A percentile compares a stretch with the other conserved stretches of the same genome.
Conservation (phyloP, 2,113 vertebrate genomes). For the Micronisus gabar region DNA sequence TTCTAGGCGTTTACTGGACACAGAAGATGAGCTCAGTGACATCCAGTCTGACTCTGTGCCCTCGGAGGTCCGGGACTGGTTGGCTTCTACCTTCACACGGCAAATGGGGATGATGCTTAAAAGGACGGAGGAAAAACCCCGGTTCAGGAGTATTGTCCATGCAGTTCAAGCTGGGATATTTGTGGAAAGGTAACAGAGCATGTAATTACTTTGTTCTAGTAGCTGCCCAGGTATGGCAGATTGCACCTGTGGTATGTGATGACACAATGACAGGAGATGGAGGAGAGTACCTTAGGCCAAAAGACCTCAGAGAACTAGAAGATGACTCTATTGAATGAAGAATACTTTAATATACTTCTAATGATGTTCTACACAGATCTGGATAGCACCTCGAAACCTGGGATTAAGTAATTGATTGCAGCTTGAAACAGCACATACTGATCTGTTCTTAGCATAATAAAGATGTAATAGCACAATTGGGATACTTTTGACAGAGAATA, state of each 20-base stretch:
- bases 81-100: conserved; percentile 95
- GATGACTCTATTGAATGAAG: conserved; percentile 75
- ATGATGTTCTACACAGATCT: neutral
- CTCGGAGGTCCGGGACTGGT: conserved; percentile 97
- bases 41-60: conserved; percentile 96
- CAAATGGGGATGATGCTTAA: conserved; percentile 98
- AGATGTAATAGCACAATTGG: neutral
- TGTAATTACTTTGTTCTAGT: neutral
- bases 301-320: conserved; percentile 87
- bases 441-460: neutral
- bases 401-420: neutral
- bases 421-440: neutral
- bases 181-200: conserved; percentile 87
- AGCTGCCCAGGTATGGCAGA: neutral
- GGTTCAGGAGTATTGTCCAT: conserved; percentile 95
- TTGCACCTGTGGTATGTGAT: conserved; percentile 52
- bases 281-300: conserved; percentile 85
- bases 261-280: conserved; percentile 88
- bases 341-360: neutral
- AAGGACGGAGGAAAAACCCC: conserved; percentile 90
- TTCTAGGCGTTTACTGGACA: conserved; percentile 88
- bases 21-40: conserved; percentile 96
- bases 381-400: neutral
- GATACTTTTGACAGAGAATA: neutral
- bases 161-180: conserved; percentile 98